Conservation (phyloP, 2,888 invertebrate genomes). For the Psococerastis gibbosa region DNA sequence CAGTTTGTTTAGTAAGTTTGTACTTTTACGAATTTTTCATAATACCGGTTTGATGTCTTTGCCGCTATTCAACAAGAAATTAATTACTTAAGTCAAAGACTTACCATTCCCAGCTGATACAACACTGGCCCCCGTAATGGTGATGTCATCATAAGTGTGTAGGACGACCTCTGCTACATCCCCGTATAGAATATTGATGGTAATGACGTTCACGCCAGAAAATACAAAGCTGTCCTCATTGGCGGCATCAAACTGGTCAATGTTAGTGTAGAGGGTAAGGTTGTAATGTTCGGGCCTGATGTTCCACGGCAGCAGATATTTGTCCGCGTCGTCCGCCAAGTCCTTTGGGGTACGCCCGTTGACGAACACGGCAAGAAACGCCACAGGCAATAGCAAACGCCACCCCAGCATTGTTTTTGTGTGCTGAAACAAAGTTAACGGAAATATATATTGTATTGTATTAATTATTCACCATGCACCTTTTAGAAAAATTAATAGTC, state of each 20-base stretch:
- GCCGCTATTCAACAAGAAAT: too few relatives aligned
- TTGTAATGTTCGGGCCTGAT: neutral
- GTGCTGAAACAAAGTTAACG: too few relatives aligned
- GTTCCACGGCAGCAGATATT: neutral
- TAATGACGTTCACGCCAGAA: neutral
- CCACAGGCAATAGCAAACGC: neutral
- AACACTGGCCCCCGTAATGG: neutral
- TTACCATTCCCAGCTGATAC: neutral
- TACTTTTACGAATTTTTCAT: too few relatives aligned
- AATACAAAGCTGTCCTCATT: neutral
- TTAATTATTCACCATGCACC: too few relatives aligned
- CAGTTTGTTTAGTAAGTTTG: too few relatives aligned
- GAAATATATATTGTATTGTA: too few relatives aligned
- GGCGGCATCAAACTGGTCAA: neutral
- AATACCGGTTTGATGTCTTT: too few relatives aligned
- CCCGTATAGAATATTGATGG: neutral
- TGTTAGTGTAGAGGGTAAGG: neutral
- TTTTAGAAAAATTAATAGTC: too few relatives aligned
- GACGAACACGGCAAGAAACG: neutral
- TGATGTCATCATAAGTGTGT: neutral
- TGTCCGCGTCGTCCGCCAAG: neutral
- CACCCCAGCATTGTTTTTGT: too few relatives aligned
- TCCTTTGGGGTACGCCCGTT: neutral
- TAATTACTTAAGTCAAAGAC: too few relatives aligned
- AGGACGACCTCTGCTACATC: neutral